Evolutionary conservation across 2,797 vertebrate species (phyloP).

Genomic region (Hyperoplus immaculatus): DNA sequence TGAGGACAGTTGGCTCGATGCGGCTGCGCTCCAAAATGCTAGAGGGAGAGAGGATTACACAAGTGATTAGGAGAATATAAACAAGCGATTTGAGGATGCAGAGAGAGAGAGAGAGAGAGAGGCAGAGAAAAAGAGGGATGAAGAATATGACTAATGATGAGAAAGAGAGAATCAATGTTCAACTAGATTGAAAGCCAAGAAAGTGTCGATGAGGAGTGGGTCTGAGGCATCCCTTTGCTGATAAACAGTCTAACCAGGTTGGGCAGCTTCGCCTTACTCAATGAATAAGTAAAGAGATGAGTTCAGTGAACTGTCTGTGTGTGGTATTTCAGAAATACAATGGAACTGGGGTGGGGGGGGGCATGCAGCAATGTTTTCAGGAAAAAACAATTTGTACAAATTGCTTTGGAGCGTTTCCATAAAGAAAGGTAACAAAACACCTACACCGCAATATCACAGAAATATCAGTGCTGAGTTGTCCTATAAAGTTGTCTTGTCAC

Average conservation of each 20-base stretch:
- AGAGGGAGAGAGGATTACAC: conserved; percentile 30
- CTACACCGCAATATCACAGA: conserved; percentile 31
- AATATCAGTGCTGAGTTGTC: conserved; percentile 31
- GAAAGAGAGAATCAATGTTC: conserved; percentile 71
- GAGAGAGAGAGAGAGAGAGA: conserved; percentile 10
- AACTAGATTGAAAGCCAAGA: conserved; percentile 68
- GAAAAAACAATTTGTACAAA: conserved; percentile 47
- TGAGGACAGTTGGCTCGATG: conserved; percentile 24
- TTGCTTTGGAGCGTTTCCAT: conserved; percentile 52
- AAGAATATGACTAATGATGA: conserved; percentile 59
- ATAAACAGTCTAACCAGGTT: conserved; percentile 65
- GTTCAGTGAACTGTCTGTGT: conserved; percentile 57
- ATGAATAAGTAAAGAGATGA: conserved; percentile 75
- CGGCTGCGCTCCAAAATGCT: conserved; percentile 19
- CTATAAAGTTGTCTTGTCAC: conserved; percentile 34
- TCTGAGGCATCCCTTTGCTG: conserved; percentile 60
- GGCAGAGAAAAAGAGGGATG: conserved; percentile 20
- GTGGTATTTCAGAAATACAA: conserved; percentile 63
- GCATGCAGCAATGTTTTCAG: conserved; percentile 37
- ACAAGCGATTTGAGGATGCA: conserved; percentile 39
- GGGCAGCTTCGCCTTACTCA: conserved; percentile 48
- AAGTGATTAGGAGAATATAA: conserved; percentile 39
- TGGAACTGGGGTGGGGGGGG: conserved; percentile 13
- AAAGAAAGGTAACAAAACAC: conserved; percentile 44
- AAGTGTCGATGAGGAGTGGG: conserved; percentile 65